phyloP scores from a whole-genome alignment of 2,113 vertebrate genomes.

The Pica pica region DNA sequence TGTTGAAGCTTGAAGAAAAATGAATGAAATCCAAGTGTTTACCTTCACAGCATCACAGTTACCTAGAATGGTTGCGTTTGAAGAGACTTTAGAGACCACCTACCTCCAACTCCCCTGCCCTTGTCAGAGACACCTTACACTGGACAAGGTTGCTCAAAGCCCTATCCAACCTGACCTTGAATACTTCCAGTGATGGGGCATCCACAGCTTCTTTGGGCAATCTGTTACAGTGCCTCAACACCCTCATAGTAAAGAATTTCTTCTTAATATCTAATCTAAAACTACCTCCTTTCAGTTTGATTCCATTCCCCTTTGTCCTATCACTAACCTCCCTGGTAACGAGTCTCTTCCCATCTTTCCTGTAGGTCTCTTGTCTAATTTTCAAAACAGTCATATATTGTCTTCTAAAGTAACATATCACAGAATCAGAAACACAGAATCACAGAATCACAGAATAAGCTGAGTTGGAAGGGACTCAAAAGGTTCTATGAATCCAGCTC shows the following conservation, averaged over 20 bases:
- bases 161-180: not conserved
- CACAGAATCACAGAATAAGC: not conserved
- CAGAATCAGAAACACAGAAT: not conserved
- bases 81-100: not conserved
- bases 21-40: not conserved
- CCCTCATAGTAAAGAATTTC: not conserved
- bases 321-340: not conserved
- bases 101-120: accelerated
- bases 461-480: not conserved
- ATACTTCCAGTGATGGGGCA: accelerated
- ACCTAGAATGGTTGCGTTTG: not conserved
- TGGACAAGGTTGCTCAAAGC: not conserved
- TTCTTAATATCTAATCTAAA: not conserved
- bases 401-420: not conserved
- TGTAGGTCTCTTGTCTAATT: not conserved
- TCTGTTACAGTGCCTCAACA: not conserved
- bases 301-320: accelerated
- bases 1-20: not conserved
- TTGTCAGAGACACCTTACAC: not conserved
- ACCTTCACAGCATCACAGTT: not conserved
- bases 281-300: not conserved
- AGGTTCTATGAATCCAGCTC: too few species aligned
- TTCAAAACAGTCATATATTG: not conserved
- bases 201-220: not conserved
- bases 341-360: not conserved